Base-by-base conservation (phyloP, 53 echinoderm and acorn worm genomes). In the Paelopatides confundens region DNA sequence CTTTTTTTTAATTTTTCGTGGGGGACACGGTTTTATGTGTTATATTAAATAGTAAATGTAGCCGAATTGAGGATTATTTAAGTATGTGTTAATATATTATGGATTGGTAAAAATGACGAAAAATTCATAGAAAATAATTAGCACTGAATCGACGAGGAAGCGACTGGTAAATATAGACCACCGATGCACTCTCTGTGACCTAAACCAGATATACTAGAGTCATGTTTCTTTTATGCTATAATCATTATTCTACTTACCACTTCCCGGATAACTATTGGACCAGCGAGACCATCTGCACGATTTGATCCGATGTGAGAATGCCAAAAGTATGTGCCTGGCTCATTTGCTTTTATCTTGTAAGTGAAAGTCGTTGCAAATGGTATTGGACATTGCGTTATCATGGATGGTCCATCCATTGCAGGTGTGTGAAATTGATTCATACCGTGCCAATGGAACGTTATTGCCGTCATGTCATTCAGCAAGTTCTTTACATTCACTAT, bases 381-480 rank as follows among this genome's bases (percentile, higher is more conserved):
- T 24, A 96, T 93, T 10, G 95, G 86, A 66, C 97, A 95, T 71
- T 96, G 97, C 14, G 97, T 96, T 63, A 96, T 82, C 84, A 93
- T 91, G n/a, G 93, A 77, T 3, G 93, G 90, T 1, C 97, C 97
- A 49, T 96, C 97, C 97, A 96, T 96, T 78, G 93, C 91, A 3
- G 91, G 97, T 7, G 85, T 89, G 28, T 54, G 82, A 32, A 71
- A 65, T 65, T 95, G 92, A 36, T 93, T 91, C 23, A 89, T 62
- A 2, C 97, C 97, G n/a, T 96, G 97, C 95, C 95, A 96, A 35
- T 96, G 97, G 28, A 96, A 95, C n/a, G 87, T 89, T 2, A 93
- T 86, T 2, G 93, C 95, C 26, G 93, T 95, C 15, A 91, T 76
- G 63, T 95, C 93, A 14, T 46, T 63, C 62, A 96, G 26, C 36